These are phyloP conservation scores for Battus philenor DNA, from an alignment of 1,140 invertebrate species.

Conservation along the genomic window DNA sequence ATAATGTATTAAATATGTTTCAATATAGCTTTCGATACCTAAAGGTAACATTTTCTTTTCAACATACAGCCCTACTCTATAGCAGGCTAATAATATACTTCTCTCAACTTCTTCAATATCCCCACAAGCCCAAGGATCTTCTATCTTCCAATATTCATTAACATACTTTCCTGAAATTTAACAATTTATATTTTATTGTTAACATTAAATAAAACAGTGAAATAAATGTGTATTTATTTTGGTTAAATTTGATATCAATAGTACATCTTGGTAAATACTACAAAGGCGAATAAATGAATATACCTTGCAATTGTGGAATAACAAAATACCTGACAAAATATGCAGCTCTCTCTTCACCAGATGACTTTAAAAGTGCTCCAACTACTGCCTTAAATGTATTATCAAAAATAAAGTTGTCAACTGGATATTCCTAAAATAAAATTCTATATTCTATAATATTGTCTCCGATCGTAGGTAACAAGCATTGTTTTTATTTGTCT, in stretches of 20 bases:
- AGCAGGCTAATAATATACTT: constrained; percentile 88
- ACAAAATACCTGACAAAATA: constrained; percentile 92
- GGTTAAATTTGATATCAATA: too few relatives aligned
- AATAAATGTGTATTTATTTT: too few relatives aligned
- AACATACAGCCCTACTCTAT: constrained; percentile 90
- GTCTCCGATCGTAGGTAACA: too few relatives aligned
- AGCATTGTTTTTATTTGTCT: too few relatives aligned
- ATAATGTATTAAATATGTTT: too few relatives aligned
- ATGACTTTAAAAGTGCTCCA: constrained; percentile 82
- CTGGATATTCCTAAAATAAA: constrained; percentile 85
- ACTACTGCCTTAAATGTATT: constrained; percentile 88
- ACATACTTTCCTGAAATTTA: constrained; percentile 82
- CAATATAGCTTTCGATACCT: too few relatives aligned
- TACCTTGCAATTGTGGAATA: constrained; percentile 83
- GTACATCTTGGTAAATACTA: too few relatives aligned
- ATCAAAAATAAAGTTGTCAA: constrained; percentile 80
- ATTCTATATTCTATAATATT: too few relatives aligned
- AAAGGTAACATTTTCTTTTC: constrained; percentile 88
- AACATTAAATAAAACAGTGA: too few relatives aligned
- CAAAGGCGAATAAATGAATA: too few relatives aligned
- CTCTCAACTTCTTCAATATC: constrained; percentile 82
- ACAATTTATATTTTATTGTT: too few relatives aligned
- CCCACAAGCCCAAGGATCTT: constrained; percentile 84
- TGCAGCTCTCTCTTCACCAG: constrained; percentile 78
- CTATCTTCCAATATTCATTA: constrained; percentile 87